Evolutionary conservation across 1,140 invertebrate species (phyloP).

Genomic region (Lepidostoma basale): DNA sequence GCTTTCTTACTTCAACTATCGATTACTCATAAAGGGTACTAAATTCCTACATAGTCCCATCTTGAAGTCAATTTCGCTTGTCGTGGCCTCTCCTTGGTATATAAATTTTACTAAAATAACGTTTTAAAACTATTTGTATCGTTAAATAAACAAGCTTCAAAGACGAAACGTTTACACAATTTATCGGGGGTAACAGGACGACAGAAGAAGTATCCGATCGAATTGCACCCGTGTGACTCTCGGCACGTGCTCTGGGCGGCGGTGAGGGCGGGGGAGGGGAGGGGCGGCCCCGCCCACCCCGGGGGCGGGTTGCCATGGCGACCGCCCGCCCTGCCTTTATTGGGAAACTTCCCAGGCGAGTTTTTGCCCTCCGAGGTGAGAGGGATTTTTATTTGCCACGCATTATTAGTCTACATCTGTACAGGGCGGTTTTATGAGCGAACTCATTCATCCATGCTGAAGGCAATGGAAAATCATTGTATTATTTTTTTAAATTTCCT

Average conservation of each 20-base stretch:
- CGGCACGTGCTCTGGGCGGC: slow-evolving; percentile 17
- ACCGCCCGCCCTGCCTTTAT: slow-evolving; percentile 27
- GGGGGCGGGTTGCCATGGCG: slow-evolving; percentile 31
- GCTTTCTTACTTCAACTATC: too few relatives aligned
- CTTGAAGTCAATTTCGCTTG: too few relatives aligned
- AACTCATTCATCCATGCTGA: not conserved
- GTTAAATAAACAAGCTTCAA: not conserved
- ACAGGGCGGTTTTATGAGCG: not conserved
- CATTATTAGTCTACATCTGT: slow-evolving; percentile 20
- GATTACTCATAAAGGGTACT: too few relatives aligned
- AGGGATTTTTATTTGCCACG: slow-evolving; percentile 19
- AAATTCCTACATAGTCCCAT: too few relatives aligned
- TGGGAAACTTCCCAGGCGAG: slow-evolving; percentile 32
- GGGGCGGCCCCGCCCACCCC: slow-evolving; percentile 12
- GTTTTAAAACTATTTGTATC: too few relatives aligned
- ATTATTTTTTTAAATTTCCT: too few relatives aligned
- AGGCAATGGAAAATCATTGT: too few relatives aligned
- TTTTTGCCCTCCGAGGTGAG: slow-evolving; percentile 30
- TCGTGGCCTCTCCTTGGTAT: too few relatives aligned
- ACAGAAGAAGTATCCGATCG: not conserved
- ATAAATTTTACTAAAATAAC: not conserved
- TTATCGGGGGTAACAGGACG: too few relatives aligned
- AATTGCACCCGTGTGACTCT: slow-evolving; percentile 15
- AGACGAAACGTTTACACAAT: not conserved
- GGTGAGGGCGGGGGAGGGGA: not conserved